Percentiles rank a stretch among this genome's conserved stretches.
Conservation (phyloP, 2,797 vertebrate genomes). For the Leptoclinus maculatus region DNA sequence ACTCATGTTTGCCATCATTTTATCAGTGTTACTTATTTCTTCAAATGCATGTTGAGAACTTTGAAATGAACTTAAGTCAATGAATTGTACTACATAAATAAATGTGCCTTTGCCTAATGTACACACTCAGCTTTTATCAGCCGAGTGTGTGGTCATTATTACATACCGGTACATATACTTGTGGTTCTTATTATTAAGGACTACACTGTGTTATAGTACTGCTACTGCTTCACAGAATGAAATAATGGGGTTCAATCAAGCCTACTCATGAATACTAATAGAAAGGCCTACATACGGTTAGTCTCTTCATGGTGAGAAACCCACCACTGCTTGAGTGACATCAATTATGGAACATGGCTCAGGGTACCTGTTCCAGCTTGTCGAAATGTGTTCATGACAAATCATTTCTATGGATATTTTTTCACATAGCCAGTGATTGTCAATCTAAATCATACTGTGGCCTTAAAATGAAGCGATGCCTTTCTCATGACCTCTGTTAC, state of each 20-base stretch:
- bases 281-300: background rate
- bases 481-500: background rate
- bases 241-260: background rate
- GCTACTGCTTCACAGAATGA: too few relatives aligned
- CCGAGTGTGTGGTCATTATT: background rate
- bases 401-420: background rate
- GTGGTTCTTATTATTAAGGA: too few relatives aligned
- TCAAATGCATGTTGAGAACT: too few relatives aligned
- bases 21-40: background rate
- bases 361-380: background rate
- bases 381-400: background rate
- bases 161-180: background rate
- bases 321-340: background rate
- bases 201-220: background rate
- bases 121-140: background rate
- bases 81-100: background rate
- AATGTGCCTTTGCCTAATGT: background rate
- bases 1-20: background rate
- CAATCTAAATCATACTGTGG: background rate
- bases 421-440: background rate
- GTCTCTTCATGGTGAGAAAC: background rate
- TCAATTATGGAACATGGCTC: background rate
- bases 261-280: background rate
- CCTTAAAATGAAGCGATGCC: background rate
- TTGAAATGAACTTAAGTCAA: background rate